Evolutionary conservation across 2,888 invertebrate genomes (phyloP), one percentile per base, ranked within the genome.

Genomic region (Drosophila bunnanda): DNA sequence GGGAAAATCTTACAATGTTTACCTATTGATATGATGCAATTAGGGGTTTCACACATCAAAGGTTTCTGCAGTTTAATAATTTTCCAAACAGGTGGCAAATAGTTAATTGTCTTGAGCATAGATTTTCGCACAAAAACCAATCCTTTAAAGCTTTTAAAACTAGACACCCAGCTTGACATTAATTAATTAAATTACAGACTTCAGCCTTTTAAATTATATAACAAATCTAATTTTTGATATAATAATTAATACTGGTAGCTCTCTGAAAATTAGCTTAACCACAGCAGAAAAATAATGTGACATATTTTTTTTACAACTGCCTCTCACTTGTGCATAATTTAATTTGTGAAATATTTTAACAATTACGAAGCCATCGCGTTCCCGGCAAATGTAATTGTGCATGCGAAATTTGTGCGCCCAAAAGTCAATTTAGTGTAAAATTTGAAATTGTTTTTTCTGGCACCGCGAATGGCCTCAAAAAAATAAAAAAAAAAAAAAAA

Each of bases 381-480:
- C 17, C 20, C 65, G 71, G 50, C 77, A 72, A 75, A 73, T 75
- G 89, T 84, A 84, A 84, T 84, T 89, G 88, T 85, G 89, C 88
- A 85, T 84, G 77, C 80, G 61, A 81, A 76, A 80, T 85, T 78
- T 77, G 56, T 58, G 54, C 77, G 64, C 70, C 58, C 74, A 72
- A 68, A 78, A 83, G 82, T 87, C 88, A 84, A 84, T 84, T 84
- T 89, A 87, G 82, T 84, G 83, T 84, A 79, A 84, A 84, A 84
- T 89, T 84, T 84, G 73, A 76, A 76, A 69, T 25, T 57, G 52
- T 62, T 72, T 76, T 58, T 67, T 30, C 22, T 48, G 17, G 17
- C 25, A 20, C 2, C 17, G 20, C 20, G 15, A 67, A 48, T 28
- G 39, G 58, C 46, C 70, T 56, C 38, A 50, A 57, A 58, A 60